Evolutionary conservation across 2,888 invertebrate species (phyloP), one percentile per base, ranked within the genome.

Genomic region (Pecten maximus): DNA sequence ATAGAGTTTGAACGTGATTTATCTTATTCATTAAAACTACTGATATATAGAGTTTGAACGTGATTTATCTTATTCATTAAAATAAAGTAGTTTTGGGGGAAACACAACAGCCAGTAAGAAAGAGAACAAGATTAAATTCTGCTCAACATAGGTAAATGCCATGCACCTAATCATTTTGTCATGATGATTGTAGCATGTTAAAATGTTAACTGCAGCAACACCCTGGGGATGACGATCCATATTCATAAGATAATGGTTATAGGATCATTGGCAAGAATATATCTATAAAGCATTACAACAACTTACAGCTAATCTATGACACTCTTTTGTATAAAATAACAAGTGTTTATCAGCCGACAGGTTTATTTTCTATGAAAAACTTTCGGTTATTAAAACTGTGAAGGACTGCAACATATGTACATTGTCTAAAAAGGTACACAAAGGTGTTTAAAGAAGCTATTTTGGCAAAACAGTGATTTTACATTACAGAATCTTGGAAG

Each of bases 401-500:
- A 48, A 1, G 19, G 48, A 48, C 16, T 48, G 19, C 16, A 12
- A 48, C 48, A 48, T 19, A 48, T 48, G 48, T 48, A 10, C 16
- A 19, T 48, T n/a, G 19, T 23, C 54, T 54, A 54, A 54, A n/a
- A 54, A 6, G 44, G 8, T 23, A 54, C n/a, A 54, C 54, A 35
- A 28, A 74, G 28, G 74, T 74, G 28, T 74, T 28, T 12, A 74
- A 74, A 35, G 28, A 28, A 74, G 74, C 35, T 74, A 74, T 74
- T 74, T 74, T 74, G 74, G 74, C 74, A 74, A 74, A 74, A 74
- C 28, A 28, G 74, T 54, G 54, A n/a, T 54, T 50, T 54, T n/a
- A 54, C 54, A 54, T 54, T 54, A 54, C 23, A 54, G 54, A 50
- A 50, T 54, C 54, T n/a, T 19, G 54, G 54, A 54, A 54, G 54